Evolutionary conservation across 2,888 invertebrate genomes (phyloP), one percentile per base, ranked within the genome.

Genomic region (Drosophila austrosaltans): DNA sequence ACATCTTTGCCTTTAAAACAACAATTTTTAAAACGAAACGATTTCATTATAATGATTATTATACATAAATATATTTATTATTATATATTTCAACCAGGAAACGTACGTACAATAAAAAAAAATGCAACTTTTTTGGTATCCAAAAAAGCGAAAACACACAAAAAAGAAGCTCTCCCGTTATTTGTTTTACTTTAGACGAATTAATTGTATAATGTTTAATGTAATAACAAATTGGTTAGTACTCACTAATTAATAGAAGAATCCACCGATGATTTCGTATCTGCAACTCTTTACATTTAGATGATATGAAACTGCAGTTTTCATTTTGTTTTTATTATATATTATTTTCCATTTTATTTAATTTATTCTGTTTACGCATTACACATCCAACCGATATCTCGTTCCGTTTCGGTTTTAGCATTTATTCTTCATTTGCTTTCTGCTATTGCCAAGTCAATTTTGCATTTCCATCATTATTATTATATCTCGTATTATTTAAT

Each of bases 51-150:
- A 72, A 74, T 62, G 64, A 53, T 64, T 74, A 75, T 63, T 64
- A 69, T 72, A 74, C 57, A 63, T 48, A 22, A 20, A 59, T 61
- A 53, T 71, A 72, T 66, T 81, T 22, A 22, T 48, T 25, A 48
- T 48, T 48, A 48, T 48, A 22, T 48, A 48, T 48, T 48, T 48
- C 48, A 67, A 81, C 64, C 73, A 72, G 64, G 53, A 81, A 78
- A 66, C 61, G 84, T 67, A 84, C 77, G 48, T 48, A 48, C 48
- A 48, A 48, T 48, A 48, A 82, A 87, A 87, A 82, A 82, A 78
- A 71, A 60, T 66, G 53, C 75, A 79, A 84, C 87, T 82, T 82
- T 82, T 82, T 82, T 82, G 82, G 85, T 62, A 87, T 84, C 82
- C 87, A 79, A 87, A 76, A 74, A 74, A 84, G 87, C 75, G 64